Percentiles rank a stretch among this genome's conserved stretches.
These are phyloP conservation scores for Tetramorium parvispinum DNA, from an alignment of 1,140 invertebrate genomes.

Conservation along the genomic window DNA sequence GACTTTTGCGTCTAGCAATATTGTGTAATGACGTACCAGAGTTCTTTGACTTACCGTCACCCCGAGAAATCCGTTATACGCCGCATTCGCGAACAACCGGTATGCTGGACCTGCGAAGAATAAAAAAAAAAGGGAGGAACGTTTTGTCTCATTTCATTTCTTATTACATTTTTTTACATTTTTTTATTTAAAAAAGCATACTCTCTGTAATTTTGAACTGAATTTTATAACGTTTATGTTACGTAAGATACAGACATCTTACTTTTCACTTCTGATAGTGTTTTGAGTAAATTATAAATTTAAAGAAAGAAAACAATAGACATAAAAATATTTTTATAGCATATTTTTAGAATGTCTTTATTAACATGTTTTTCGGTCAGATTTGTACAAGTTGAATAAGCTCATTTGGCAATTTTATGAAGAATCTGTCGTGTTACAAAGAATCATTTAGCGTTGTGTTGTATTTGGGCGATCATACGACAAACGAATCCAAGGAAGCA, in stretches of 20 bases:
- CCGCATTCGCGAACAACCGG: slow-evolving; percentile 21
- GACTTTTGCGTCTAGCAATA: slow-evolving; percentile 38
- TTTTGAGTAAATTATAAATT: slow-evolving; percentile 1
- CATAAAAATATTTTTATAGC: not conserved
- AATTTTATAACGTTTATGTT: not conserved
- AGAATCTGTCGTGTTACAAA: not conserved
- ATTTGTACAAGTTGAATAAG: not conserved
- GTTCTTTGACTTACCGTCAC: too few species aligned
- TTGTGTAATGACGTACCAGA: slow-evolving; percentile 36
- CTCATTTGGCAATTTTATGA: not conserved
- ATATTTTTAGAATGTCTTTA: not conserved
- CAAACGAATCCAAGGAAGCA: not conserved
- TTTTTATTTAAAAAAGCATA: not conserved
- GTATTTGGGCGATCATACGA: not conserved
- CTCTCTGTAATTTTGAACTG: not conserved
- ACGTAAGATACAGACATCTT: not conserved
- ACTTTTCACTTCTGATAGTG: not conserved
- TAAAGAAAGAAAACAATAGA: not conserved
- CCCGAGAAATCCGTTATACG: not conserved
- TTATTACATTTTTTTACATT: slow-evolving; percentile 17
- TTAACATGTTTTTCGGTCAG: not conserved
- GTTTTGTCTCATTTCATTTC: slow-evolving; percentile 16
- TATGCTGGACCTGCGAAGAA: not conserved
- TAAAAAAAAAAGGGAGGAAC: slow-evolving; percentile 30
- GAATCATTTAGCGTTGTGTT: not conserved